phyloP scores from a whole-genome alignment of 2,113 vertebrate species.

The Antigone vipio region DNA sequence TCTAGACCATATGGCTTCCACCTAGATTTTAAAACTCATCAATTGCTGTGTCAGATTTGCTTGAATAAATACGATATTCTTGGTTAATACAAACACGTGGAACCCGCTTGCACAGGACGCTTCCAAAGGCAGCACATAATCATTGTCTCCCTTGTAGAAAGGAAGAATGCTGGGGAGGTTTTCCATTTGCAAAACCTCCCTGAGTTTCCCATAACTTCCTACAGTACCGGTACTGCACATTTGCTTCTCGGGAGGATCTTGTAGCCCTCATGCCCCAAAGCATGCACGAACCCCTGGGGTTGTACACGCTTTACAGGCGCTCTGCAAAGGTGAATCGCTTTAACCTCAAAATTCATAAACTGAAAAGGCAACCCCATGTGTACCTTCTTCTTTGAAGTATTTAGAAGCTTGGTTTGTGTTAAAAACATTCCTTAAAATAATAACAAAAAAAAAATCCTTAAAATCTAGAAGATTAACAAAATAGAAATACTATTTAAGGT shows the following conservation, averaged over 20 bases:
- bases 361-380: neutral
- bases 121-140: slow-evolving; percentile 10
- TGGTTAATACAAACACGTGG: slow-evolving; percentile 3
- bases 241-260: neutral
- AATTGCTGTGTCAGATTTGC: neutral
- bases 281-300: rapidly evolving
- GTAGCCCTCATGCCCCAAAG: neutral
- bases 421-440: neutral
- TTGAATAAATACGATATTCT: slow-evolving; percentile 33
- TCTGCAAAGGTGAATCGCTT: neutral
- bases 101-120: neutral
- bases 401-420: neutral
- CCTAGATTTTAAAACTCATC: slow-evolving; percentile 42
- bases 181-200: slow-evolving; percentile 22
- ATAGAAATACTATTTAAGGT: slow-evolving; percentile 36
- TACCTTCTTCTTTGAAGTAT: neutral
- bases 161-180: neutral
- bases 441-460: neutral
- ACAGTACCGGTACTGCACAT: neutral
- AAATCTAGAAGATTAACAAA: slow-evolving; percentile 23
- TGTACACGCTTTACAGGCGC: neutral
- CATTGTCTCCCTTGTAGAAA: neutral
- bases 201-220: slow-evolving; percentile 45
- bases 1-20: neutral
- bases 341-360: slow-evolving; percentile 17